phyloP scores from a whole-genome alignment of 2,888 invertebrate genomes.

The Acanthoscelides obtectus region DNA sequence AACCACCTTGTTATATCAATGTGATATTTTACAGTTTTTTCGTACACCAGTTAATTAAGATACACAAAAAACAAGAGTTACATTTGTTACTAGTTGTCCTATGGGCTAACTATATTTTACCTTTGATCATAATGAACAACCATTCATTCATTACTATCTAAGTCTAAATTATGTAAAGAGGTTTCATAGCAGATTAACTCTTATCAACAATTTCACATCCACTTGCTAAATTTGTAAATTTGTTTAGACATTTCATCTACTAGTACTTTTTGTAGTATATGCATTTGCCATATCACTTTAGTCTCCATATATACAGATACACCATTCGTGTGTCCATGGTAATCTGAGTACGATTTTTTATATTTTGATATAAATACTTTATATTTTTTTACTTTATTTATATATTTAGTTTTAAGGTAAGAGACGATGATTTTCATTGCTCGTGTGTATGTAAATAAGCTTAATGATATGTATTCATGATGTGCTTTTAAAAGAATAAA shows the following conservation, averaged over 20 bases:
- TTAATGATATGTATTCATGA: neutral
- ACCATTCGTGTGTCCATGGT: conserved; percentile 28
- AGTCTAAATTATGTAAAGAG: neutral
- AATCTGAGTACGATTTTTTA: conserved; percentile 16
- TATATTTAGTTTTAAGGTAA: conserved; percentile 15
- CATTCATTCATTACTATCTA: too few species aligned
- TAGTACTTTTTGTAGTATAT: conserved; percentile 5
- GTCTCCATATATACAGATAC: conserved; percentile 20
- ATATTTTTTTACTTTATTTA: conserved; percentile 8
- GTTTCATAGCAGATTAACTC: neutral
- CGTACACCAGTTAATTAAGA: neutral
- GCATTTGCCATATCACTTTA: conserved; percentile 15
- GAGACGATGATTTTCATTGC: conserved; percentile 13
- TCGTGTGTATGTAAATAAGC: neutral
- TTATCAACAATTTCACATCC: neutral
- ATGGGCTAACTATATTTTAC: neutral
- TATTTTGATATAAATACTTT: conserved; percentile 4
- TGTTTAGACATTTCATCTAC: neutral
- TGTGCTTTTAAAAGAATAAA: neutral
- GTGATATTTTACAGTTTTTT: neutral
- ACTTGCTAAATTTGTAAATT: too few species aligned
- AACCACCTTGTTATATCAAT: neutral
- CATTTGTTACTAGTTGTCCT: neutral
- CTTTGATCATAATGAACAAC: too few species aligned
- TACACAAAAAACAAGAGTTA: neutral